These are phyloP conservation scores for Miichthys miiuy DNA, from an alignment of 2,797 vertebrate genomes.

Conservation along the genomic window DNA sequence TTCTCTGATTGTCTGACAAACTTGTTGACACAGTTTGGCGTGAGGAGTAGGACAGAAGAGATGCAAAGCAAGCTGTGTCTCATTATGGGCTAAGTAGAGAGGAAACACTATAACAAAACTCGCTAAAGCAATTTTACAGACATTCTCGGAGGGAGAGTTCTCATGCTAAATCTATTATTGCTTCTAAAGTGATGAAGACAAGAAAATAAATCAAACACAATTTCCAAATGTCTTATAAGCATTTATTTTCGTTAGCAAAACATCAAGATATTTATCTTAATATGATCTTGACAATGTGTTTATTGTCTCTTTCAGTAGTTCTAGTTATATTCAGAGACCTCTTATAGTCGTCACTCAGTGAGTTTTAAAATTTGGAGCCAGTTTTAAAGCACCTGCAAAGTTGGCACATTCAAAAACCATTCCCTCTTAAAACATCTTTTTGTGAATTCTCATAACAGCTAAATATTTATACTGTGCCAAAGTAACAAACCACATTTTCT, in stretches of 20 bases:
- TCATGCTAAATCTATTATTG: slow-evolving; percentile 15
- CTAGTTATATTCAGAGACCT: slow-evolving; percentile 11
- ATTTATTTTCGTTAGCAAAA: slow-evolving; percentile 24
- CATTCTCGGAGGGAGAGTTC: slow-evolving; percentile 8
- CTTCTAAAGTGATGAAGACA: slow-evolving; percentile 10
- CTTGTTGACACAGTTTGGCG: slow-evolving; percentile 29
- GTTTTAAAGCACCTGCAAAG: slow-evolving; percentile 71
- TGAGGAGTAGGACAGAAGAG: slow-evolving; percentile 1
- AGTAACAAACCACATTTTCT: slow-evolving; percentile 75
- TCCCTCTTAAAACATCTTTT: slow-evolving; percentile 60
- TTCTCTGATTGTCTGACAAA: slow-evolving; percentile 28
- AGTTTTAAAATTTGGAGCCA: slow-evolving; percentile 26
- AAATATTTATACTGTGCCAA: slow-evolving; percentile 80
- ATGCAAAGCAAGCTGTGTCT: slow-evolving; percentile 33
- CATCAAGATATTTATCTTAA: slow-evolving; percentile 17
- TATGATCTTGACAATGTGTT: background rate
- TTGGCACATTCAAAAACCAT: slow-evolving; percentile 51
- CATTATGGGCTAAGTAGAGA: slow-evolving; percentile 26
- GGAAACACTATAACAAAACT: slow-evolving; percentile 24
- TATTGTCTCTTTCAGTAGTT: background rate
- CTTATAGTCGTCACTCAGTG: slow-evolving; percentile 12
- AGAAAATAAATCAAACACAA: slow-evolving; percentile 3
- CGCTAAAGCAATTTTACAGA: slow-evolving; percentile 17
- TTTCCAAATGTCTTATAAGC: slow-evolving; percentile 21
- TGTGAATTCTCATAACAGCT: slow-evolving; percentile 63